Conservation (phyloP, 2,797 vertebrate species). For the Myripristis jacobus region DNA sequence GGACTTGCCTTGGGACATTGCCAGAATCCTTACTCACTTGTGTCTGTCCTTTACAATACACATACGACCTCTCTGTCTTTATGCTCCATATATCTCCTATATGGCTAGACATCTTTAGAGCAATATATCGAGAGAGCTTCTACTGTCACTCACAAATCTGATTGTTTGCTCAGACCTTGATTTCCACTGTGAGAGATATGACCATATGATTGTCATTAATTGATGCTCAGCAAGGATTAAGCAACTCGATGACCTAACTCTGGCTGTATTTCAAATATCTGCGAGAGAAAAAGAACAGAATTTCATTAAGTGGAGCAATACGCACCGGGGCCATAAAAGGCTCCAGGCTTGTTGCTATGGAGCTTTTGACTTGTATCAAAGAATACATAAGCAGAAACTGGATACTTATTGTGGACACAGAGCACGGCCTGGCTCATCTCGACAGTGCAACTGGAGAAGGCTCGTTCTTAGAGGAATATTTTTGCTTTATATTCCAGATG, state of each 20-base stretch:
- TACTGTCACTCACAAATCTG: slow-evolving; percentile 30
- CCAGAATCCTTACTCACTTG: not conserved
- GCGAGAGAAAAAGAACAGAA: slow-evolving; percentile 58
- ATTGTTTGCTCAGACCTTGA: slow-evolving; percentile 32
- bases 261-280: slow-evolving; percentile 32
- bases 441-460: slow-evolving; percentile 45
- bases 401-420: slow-evolving; percentile 70
- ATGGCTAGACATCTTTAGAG: not conserved
- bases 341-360: slow-evolving; percentile 80
- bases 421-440: slow-evolving; percentile 55
- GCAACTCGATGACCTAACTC: slow-evolving; percentile 14
- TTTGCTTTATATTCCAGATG: slow-evolving; percentile 56
- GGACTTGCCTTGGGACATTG: not conserved
- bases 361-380: slow-evolving; percentile 60
- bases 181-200: slow-evolving; percentile 15
- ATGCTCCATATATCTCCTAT: not conserved
- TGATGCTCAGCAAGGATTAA: slow-evolving; percentile 48
- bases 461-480: slow-evolving; percentile 43
- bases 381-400: slow-evolving; percentile 75
- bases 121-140: slow-evolving; percentile 13
- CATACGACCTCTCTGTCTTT: not conserved
- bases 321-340: slow-evolving; percentile 70
- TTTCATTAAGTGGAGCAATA: slow-evolving; percentile 71
- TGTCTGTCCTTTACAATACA: not conserved
- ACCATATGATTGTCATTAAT: slow-evolving; percentile 51